Conservation (phyloP, 1,140 invertebrate genomes). For the Papilio helenus region DNA sequence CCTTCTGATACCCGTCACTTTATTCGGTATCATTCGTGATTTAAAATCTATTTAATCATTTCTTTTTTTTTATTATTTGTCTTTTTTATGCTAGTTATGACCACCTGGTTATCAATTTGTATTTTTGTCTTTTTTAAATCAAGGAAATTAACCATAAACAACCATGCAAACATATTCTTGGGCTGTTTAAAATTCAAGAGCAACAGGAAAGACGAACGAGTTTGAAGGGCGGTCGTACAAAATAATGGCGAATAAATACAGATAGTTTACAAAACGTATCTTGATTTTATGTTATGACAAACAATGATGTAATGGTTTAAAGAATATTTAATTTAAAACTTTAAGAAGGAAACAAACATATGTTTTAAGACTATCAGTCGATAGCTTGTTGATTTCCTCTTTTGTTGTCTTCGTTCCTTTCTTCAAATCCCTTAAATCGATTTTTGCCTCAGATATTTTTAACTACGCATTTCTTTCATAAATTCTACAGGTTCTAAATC, state of each 20-base stretch:
- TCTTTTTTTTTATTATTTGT: too few species aligned
- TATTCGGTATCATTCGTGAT: too few species aligned
- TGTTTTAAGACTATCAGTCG: background rate
- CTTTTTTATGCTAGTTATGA: background rate
- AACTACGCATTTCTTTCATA: too few species aligned
- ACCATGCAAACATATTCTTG: constrained; percentile 20
- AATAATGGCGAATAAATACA: constrained; percentile 26
- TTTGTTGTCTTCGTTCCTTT: background rate
- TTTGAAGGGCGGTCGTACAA: constrained; percentile 14
- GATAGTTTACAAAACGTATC: constrained; percentile 19
- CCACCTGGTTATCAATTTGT: background rate
- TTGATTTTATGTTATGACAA: constrained; percentile 8
- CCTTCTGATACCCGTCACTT: background rate
- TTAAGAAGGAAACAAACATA: background rate
- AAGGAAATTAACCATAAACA: constrained; percentile 23
- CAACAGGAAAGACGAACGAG: constrained; percentile 29
- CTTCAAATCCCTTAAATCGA: background rate
- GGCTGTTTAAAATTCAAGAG: constrained; percentile 29
- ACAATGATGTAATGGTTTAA: background rate
- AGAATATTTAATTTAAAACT: background rate
- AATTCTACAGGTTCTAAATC: background rate
- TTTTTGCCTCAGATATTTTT: too few species aligned
- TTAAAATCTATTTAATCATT: too few species aligned
- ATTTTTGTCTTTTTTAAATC: background rate
- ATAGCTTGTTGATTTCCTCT: too few species aligned